A percentile compares a stretch with the other conserved stretches of the same genome.
Conservation (phyloP, 2,113 vertebrate genomes). For the Pyrgilauda ruficollis region DNA sequence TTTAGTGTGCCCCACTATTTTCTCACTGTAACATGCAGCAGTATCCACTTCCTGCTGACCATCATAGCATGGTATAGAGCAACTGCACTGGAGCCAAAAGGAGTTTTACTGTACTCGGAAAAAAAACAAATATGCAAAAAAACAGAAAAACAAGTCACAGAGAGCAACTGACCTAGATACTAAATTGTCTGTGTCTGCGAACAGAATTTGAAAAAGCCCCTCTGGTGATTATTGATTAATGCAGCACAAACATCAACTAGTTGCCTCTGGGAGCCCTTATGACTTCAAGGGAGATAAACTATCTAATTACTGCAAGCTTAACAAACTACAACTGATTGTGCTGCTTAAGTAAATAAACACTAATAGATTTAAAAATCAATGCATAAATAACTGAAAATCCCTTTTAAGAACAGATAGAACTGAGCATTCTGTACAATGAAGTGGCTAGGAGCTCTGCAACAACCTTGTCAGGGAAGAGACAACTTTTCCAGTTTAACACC, state of each 20-base stretch:
- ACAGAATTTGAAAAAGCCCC: background rate
- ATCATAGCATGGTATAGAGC: accelerated
- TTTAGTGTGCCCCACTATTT: background rate
- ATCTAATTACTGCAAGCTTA: constrained; percentile 39
- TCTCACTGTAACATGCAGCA: background rate
- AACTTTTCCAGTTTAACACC: background rate
- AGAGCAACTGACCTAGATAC: constrained; percentile 40
- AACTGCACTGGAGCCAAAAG: background rate
- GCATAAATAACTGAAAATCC: background rate
- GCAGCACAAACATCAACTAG: constrained; percentile 21
- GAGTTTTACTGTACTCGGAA: background rate
- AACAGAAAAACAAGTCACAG: background rate
- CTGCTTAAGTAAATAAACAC: constrained; percentile 16
- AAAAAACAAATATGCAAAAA: background rate
- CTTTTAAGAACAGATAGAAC: background rate
- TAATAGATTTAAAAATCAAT: background rate
- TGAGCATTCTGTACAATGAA: background rate
- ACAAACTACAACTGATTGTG: background rate
- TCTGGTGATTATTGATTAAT: constrained; percentile 29
- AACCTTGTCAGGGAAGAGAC: background rate
- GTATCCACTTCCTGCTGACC: background rate
- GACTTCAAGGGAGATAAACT: background rate
- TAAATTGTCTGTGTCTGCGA: constrained; percentile 17
- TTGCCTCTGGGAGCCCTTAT: background rate
- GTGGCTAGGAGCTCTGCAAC: background rate